Evolutionary conservation across 2,888 invertebrate genomes (phyloP), one percentile per base, ranked within the genome.

Genomic region (Elmis aenea): DNA sequence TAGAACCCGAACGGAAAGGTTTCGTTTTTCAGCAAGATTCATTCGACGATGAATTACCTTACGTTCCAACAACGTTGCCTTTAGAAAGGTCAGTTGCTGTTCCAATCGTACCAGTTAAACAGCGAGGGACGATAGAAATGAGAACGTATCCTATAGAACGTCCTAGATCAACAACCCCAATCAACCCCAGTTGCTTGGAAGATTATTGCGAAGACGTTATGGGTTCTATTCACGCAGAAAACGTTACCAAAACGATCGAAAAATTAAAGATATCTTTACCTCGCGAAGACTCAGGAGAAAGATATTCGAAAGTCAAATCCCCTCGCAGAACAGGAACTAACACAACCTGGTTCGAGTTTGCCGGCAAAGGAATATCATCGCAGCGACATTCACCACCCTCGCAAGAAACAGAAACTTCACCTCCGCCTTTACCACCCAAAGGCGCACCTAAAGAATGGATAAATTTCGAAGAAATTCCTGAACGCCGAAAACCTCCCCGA

Each of bases 31-130:
- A 78, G 52, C 82, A 87, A 61, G 88, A 89, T 60, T 89, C 89
- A 21, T 85, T 87, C 59, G 89, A 89, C 57, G 78, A 78, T 34
- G 87, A 88, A 67, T 71, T 91, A 58, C 91, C 91, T 2, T 90
- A 88, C 63, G 80, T 91, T 57, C 90, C 91, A 36, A 90, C 91
- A n/a, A 91, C 90, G 33, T 69, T 91, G 58, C 91, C 91, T 11
- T 75, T 81, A 62, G 91, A 91, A 69, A 79, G 90, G 45, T 83
- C 89, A 9, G 77, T 84, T 43, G 88, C 84, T 13, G 70, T 89
- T 48, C 83, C 88, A 10, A 81, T 91, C 57, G 77, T 90, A 46
- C 89, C 91, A 13, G 79, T 89, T 52, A 81, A 81, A 57, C 81
- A 85, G 59, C 73, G 85, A 28, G 69, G 70, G 28, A 70, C 71